Evolutionary conservation across 2,888 invertebrate species (phyloP).

Genomic region (Chalcis sispes): DNA sequence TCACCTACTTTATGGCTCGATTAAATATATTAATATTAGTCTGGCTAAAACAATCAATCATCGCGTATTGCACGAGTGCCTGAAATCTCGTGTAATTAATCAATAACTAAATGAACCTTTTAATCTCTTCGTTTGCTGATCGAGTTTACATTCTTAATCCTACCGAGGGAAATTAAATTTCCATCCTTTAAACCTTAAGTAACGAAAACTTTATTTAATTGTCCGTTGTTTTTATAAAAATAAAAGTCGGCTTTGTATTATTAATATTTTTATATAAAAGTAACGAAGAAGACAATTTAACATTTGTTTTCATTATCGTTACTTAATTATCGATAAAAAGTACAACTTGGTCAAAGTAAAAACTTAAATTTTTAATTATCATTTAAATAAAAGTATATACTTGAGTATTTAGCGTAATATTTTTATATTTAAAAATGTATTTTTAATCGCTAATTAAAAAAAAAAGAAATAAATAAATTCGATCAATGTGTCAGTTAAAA

Average conservation of each 20-base stretch:
- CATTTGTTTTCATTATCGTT: too few species aligned
- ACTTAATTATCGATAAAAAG: too few species aligned
- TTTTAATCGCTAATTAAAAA: neutral
- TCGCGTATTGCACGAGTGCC: neutral
- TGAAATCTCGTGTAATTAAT: constrained; percentile 24
- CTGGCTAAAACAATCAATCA: constrained; percentile 4
- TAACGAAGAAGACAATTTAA: too few species aligned
- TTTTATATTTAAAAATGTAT: constrained; percentile 12
- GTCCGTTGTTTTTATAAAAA: neutral
- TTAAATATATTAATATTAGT: constrained; percentile 2
- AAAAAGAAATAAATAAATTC: neutral
- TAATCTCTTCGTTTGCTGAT: constrained; percentile 13
- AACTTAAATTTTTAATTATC: neutral
- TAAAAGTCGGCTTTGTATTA: too few species aligned
- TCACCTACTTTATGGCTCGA: neutral
- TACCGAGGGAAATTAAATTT: constrained; percentile 30
- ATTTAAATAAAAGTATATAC: neutral
- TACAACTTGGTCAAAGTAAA: too few species aligned
- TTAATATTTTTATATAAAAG: too few species aligned
- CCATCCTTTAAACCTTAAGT: neutral
- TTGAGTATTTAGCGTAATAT: neutral
- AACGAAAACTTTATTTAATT: neutral
- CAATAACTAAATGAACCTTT: constrained; percentile 28
- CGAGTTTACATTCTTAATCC: constrained; percentile 29
- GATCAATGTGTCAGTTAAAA: neutral